Percentiles rank a stretch among this genome's conserved stretches.
Conservation (phyloP, 2,797 vertebrate genomes). For the Dicrostonyx torquatus region DNA sequence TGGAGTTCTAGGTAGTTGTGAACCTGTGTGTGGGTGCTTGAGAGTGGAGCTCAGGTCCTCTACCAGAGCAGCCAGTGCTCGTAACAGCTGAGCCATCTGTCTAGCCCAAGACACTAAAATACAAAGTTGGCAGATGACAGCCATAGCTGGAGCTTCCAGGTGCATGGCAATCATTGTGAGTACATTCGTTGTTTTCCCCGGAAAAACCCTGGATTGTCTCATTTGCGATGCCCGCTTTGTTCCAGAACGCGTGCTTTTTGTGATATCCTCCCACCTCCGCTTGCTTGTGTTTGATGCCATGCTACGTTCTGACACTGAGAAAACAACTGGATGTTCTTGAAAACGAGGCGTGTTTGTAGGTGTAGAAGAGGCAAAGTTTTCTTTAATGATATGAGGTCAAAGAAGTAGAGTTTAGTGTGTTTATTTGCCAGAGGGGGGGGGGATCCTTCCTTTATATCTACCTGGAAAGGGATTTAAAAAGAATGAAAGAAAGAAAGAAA, state of each 20-base stretch:
- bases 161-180: neutral
- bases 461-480: neutral
- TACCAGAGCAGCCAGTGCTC: neutral
- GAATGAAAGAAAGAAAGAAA: no score
- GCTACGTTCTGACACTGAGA: slow-evolving; percentile 1
- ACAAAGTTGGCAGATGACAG: slow-evolving; percentile 24
- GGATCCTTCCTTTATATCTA: slow-evolving; percentile 23
- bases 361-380: neutral
- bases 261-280: neutral
- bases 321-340: neutral
- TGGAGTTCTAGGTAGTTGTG: neutral
- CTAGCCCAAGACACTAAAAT: neutral
- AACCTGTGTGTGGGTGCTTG: neutral
- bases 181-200: slow-evolving; percentile 11
- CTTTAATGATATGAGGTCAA: slow-evolving; percentile 33
- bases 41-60: neutral
- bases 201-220: slow-evolving; percentile 31
- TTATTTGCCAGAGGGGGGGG: neutral
- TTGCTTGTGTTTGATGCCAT: slow-evolving; percentile 18
- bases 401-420: slow-evolving; percentile 24
- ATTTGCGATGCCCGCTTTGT: neutral
- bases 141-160: neutral
- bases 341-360: slow-evolving; percentile 10
- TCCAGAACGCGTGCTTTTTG: slow-evolving; percentile 21
- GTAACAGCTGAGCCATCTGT: neutral